A percentile compares a stretch with the other conserved stretches of the same genome.
phyloP scores from a whole-genome alignment of 2,888 invertebrate genomes.

The Chymomyza fuscimana region DNA sequence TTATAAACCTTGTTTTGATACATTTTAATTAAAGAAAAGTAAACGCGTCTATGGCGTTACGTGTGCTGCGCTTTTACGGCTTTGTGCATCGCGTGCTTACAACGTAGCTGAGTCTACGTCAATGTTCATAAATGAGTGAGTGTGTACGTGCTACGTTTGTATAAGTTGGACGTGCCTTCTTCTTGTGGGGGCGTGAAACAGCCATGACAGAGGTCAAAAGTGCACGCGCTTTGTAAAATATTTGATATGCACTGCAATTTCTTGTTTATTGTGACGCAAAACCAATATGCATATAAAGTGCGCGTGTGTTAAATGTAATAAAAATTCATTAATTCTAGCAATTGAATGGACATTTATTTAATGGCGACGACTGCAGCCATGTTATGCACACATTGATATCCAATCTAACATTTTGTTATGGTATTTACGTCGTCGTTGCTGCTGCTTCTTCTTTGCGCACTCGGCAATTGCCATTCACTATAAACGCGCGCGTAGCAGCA shows the following conservation, averaged over 20 bases:
- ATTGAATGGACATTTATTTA: conserved; percentile 19
- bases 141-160: not conserved
- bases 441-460: conserved; percentile 37
- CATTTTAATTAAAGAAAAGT: not conserved
- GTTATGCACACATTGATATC: conserved; percentile 37
- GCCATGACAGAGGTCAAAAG: conserved; percentile 62
- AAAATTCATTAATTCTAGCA: conserved; percentile 13
- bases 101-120: not conserved
- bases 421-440: conserved; percentile 10
- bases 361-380: conserved; percentile 17
- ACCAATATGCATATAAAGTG: not conserved
- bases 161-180: conserved; percentile 3
- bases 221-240: conserved; percentile 40
- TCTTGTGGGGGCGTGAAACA: conserved; percentile 1
- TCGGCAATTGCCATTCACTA: conserved; percentile 31
- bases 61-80: not conserved
- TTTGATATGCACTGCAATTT: conserved; percentile 15
- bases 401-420: conserved; percentile 2
- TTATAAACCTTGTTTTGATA: not conserved
- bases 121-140: not conserved
- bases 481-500: conserved; percentile 8
- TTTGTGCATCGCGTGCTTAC: not conserved
- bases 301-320: not conserved
- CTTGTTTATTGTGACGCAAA: conserved; percentile 23
- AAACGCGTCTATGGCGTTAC: not conserved